phyloP scores from a whole-genome alignment of 2,113 vertebrate species.

The Bujurquina vittata region DNA sequence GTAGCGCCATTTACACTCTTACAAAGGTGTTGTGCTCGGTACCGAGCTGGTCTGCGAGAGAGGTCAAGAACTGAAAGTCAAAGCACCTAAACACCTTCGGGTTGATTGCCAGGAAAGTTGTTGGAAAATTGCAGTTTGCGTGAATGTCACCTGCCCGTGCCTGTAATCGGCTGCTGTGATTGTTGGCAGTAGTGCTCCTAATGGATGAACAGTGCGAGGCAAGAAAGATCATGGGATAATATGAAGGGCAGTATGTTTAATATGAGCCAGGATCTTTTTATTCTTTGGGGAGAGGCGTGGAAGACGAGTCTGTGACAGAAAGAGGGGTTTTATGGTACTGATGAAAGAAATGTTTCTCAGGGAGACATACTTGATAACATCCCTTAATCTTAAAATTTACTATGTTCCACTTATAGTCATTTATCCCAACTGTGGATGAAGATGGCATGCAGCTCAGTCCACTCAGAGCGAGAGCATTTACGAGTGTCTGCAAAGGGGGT shows the following conservation, averaged over 20 bases:
- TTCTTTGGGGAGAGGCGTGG: not conserved
- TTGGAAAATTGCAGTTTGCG: slow-evolving; percentile 18
- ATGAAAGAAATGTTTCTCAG: slow-evolving; percentile 72
- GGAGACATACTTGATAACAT: slow-evolving; percentile 75
- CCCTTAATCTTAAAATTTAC: slow-evolving; percentile 54
- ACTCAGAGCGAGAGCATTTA: slow-evolving; percentile 25
- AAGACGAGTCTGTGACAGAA: slow-evolving; percentile 32
- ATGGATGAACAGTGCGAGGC: not conserved
- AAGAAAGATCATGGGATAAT: slow-evolving; percentile 11
- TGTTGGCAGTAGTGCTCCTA: slow-evolving; percentile 6
- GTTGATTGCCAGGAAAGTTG: slow-evolving; percentile 32
- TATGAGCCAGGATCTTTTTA: slow-evolving; percentile 40
- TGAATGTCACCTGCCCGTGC: slow-evolving; percentile 17
- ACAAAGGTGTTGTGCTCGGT: no score
- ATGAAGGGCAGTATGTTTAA: slow-evolving; percentile 29
- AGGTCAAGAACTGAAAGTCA: not conserved
- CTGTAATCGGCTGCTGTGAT: slow-evolving; percentile 7
- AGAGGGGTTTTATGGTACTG: slow-evolving; percentile 60
- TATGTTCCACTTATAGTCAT: slow-evolving; percentile 30
- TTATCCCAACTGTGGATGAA: slow-evolving; percentile 12
- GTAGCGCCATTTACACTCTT: slow-evolving; percentile 11
- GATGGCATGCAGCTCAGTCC: slow-evolving; percentile 53
- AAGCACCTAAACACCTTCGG: slow-evolving; percentile 25
- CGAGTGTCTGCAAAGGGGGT: slow-evolving; percentile 26
- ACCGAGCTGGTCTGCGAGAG: slow-evolving; percentile 25